These are phyloP conservation scores for Tipula helvola DNA, from an alignment of 2,888 invertebrate species.

Conservation along the genomic window DNA sequence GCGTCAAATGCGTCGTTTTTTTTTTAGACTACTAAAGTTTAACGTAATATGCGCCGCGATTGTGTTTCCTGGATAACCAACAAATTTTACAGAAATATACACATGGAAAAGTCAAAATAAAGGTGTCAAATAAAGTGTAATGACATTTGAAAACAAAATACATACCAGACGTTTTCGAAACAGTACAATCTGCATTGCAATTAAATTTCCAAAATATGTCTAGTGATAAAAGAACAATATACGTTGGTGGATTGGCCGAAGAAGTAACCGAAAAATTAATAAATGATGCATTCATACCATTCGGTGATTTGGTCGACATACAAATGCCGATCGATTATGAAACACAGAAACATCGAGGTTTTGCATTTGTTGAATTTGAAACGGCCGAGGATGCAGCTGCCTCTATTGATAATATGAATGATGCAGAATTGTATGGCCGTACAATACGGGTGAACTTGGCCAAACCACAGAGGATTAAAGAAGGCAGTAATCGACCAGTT, in stretches of 20 bases:
- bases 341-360: constrained; percentile 93
- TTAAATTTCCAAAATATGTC: constrained; percentile 27
- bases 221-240: constrained; percentile 68
- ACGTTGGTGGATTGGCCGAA: constrained; percentile 79
- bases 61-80: too few species aligned
- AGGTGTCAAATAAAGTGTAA: not conserved
- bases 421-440: constrained; percentile 92
- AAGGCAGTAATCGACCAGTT: constrained; percentile 87
- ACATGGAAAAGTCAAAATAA: too few species aligned
- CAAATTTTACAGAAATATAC: too few species aligned
- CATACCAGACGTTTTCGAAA: too few species aligned
- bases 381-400: constrained; percentile 95
- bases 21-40: too few species aligned
- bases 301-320: constrained; percentile 96
- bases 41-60: too few species aligned
- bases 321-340: constrained; percentile 96
- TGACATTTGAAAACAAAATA: not conserved
- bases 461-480: constrained; percentile 91
- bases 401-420: constrained; percentile 99
- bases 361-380: constrained; percentile 98
- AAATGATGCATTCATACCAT: constrained; percentile 95
- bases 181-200: not conserved
- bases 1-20: too few species aligned
- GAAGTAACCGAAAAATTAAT: constrained; percentile 94
- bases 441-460: constrained; percentile 95